Evolutionary conservation across 1,140 invertebrate genomes (phyloP), one percentile per base, ranked within the genome.

Genomic region (Heliconius melpomene): DNA sequence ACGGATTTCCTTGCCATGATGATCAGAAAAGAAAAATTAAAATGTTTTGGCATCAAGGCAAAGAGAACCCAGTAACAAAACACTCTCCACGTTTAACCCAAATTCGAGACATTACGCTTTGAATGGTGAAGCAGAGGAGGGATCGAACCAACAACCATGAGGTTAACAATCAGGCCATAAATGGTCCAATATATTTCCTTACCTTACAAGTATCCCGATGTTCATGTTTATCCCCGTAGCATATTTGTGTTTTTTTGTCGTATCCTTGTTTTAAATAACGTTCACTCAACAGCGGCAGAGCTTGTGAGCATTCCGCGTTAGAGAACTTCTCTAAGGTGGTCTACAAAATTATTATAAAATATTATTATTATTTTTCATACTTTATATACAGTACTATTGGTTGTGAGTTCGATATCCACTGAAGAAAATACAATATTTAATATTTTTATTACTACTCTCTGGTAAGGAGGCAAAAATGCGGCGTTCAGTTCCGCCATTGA

Each of bases 181-280:
- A 46, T 46, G 11, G 11, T 13, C 11, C 3, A 13, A 46, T 16
- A 46, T 46, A 46, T 70, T 2, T 9, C 7, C 78, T 29, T 20
- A 79, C 78, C 20, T 38, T 11, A 32, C 78, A 79, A 13, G 78
- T 50, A 46, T 79, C 78, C 16, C 40, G 74, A 3, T 7, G 70
- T 36, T 32, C 46, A 1, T 66, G 60, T 23, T 40, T 70, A 46
- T 79, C 72, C 0, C 78, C 78, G 18, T 79, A 79, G 57, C 78
- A 79, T 32, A 79, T 29, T 66, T 79, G 78, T 6, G 57, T 79
- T 13, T 18, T 7, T 1, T 16, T 29, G 40, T 79, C 78, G 3
- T 50, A 70, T 7, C 78, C 78, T 1, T 23, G 2, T 8, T 57
- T 57, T 38, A 79, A 46, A 26, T 40, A 36, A 6, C 78, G 72